Evolutionary conservation across 1,140 invertebrate genomes (phyloP).

Genomic region (Campoletis sonorensis): DNA sequence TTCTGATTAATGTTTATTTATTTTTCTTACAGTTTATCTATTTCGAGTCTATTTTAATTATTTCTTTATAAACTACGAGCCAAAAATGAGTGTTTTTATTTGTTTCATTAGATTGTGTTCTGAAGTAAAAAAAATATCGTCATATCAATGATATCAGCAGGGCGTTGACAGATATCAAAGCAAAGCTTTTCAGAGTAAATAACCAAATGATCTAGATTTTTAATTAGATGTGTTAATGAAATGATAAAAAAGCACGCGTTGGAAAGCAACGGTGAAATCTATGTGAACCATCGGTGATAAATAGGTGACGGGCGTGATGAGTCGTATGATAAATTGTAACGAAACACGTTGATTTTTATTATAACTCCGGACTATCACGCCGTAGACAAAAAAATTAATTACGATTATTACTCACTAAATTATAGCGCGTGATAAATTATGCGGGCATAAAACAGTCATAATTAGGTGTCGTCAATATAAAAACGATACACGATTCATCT

Average conservation of each 20-base stretch:
- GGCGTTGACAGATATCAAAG: not conserved
- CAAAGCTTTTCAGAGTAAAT: not conserved
- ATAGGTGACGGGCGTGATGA: constrained; percentile 1
- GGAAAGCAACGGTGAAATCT: constrained; percentile 4
- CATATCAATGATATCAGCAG: not conserved
- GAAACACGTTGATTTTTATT: constrained; percentile 9
- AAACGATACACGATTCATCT: no score
- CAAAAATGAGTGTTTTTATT: no score
- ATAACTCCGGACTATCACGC: constrained; percentile 14
- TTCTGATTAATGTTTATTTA: no score
- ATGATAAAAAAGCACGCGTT: constrained; percentile 7
- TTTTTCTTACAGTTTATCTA: no score
- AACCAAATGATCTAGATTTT: not conserved
- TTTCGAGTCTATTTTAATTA: no score
- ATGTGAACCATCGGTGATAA: constrained; percentile 42
- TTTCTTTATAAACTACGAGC: no score
- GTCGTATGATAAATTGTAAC: not conserved
- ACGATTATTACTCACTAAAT: constrained; percentile 6
- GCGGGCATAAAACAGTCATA: no score
- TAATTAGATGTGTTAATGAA: constrained; percentile 36
- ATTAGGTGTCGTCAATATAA: no score
- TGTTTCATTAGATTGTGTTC: no score
- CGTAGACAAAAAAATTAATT: not conserved
- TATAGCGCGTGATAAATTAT: not conserved
- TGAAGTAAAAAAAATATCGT: no score